These are phyloP conservation scores for Aculops lycopersici DNA, from an alignment of 1,140 invertebrate species.

Conservation along the genomic window DNA sequence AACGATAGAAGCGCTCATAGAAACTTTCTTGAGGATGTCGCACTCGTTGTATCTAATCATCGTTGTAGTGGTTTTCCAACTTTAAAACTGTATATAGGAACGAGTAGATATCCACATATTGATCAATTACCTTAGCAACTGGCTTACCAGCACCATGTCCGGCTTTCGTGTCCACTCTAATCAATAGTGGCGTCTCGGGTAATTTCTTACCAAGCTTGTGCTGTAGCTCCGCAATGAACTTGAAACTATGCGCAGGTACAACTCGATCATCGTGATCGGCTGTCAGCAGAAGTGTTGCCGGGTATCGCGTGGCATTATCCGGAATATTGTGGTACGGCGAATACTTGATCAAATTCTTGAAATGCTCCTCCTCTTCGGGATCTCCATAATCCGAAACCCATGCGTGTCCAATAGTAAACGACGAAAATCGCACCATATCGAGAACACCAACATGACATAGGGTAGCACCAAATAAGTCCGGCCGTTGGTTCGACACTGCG, in stretches of 20 bases:
- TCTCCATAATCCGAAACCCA: slow-evolving; percentile 88
- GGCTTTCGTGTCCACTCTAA: slow-evolving; percentile 65
- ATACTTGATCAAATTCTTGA: slow-evolving; percentile 26
- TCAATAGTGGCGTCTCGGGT: slow-evolving; percentile 48
- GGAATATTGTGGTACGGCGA: slow-evolving; percentile 77
- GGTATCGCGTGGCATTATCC: slow-evolving; percentile 25
- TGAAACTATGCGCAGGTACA: slow-evolving; percentile 72
- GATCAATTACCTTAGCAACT: slow-evolving; percentile 42
- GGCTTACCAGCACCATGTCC: slow-evolving; percentile 88
- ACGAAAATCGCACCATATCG: slow-evolving; percentile 88
- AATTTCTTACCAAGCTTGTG: slow-evolving; percentile 26
- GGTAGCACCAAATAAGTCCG: slow-evolving; percentile 65
- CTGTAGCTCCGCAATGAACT: slow-evolving; percentile 70
- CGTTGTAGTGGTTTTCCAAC: too few species aligned
- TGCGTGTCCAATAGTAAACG: slow-evolving; percentile 85
- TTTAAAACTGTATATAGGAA: background rate
- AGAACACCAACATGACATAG: slow-evolving; percentile 73
- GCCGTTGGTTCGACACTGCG: slow-evolving; percentile 68
- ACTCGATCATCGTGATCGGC: slow-evolving; percentile 95
- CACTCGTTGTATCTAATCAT: too few species aligned
- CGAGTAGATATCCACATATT: background rate
- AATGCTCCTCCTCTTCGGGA: slow-evolving; percentile 54
- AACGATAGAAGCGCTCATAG: too few species aligned
- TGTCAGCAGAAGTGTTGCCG: slow-evolving; percentile 55
- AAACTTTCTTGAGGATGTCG: too few species aligned